phyloP scores from a whole-genome alignment of 2,113 vertebrate species.

The Amphilophus citrinellus region DNA sequence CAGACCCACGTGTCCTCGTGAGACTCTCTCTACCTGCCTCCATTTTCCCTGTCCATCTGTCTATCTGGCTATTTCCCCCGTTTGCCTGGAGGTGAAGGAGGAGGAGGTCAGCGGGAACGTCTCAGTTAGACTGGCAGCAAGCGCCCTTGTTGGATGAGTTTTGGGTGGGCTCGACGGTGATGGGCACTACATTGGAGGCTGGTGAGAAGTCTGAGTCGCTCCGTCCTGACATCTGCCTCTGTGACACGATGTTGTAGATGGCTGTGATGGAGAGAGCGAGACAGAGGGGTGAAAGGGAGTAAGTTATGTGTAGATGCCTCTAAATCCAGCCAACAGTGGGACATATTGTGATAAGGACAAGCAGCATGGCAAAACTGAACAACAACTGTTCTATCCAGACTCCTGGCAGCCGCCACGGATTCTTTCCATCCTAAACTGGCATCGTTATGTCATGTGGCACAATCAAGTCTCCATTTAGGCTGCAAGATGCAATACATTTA shows the following conservation, averaged over 20 bases:
- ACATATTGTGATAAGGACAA: conserved; percentile 67
- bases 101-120: conserved; percentile 30
- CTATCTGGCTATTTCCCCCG: conserved; percentile 45
- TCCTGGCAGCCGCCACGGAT: conserved; percentile 55
- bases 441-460: conserved; percentile 49
- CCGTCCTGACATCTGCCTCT: conserved; percentile 86
- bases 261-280: conserved; percentile 74
- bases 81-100: conserved; percentile 53
- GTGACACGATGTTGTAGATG: conserved; percentile 89
- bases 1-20: conserved; percentile 25
- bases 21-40: conserved; percentile 45
- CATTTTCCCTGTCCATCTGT: conserved; percentile 26
- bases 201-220: conserved; percentile 83
- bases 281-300: not conserved
- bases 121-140: conserved; percentile 92
- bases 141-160: conserved; percentile 77
- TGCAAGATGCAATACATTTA: conserved; percentile 5
- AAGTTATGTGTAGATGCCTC: conserved; percentile 45
- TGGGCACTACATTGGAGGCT: conserved; percentile 86
- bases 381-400: conserved; percentile 66
- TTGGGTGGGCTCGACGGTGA: conserved; percentile 89
- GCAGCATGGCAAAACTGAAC: conserved; percentile 57
- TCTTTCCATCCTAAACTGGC: conserved; percentile 64
- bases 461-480: conserved; percentile 35
- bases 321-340: conserved; percentile 56